Evolutionary conservation across 2,797 vertebrate genomes (phyloP).

Genomic region (Poeciliopsis paucimaculata): DNA sequence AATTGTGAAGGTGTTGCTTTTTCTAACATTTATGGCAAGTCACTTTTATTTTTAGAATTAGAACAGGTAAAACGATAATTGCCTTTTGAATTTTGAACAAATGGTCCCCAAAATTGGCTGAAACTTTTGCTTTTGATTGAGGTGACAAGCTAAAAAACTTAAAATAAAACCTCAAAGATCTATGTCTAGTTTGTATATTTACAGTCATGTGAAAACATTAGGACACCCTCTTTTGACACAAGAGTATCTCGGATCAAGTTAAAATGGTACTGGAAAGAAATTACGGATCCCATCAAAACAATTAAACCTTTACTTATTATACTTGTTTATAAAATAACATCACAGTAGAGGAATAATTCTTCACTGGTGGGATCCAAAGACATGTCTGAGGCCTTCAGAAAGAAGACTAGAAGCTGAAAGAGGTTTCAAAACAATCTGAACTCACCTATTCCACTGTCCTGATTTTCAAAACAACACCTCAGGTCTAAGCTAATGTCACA

Average conservation of each 20-base stretch:
- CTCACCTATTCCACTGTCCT: neutral
- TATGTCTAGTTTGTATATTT: neutral
- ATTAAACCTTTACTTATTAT: neutral
- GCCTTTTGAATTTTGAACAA: neutral
- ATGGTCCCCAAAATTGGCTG: neutral
- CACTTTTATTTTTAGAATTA: neutral
- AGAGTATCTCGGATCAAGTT: neutral
- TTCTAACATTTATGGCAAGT: neutral
- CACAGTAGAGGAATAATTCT: neutral
- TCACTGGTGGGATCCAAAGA: neutral
- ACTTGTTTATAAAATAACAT: neutral
- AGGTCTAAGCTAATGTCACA: neutral
- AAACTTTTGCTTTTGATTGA: neutral
- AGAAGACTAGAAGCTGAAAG: neutral
- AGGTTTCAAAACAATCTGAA: neutral
- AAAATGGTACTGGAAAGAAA: neutral
- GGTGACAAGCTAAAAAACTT: neutral
- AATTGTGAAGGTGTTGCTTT: neutral
- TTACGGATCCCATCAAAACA: neutral
- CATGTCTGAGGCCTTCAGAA: neutral
- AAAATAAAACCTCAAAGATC: neutral
- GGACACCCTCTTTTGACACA: neutral
- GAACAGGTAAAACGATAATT: neutral
- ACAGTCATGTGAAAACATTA: neutral
- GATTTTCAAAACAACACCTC: neutral